phyloP scores from a whole-genome alignment of 2,888 invertebrate genomes.

The Amphipoea lucens region DNA sequence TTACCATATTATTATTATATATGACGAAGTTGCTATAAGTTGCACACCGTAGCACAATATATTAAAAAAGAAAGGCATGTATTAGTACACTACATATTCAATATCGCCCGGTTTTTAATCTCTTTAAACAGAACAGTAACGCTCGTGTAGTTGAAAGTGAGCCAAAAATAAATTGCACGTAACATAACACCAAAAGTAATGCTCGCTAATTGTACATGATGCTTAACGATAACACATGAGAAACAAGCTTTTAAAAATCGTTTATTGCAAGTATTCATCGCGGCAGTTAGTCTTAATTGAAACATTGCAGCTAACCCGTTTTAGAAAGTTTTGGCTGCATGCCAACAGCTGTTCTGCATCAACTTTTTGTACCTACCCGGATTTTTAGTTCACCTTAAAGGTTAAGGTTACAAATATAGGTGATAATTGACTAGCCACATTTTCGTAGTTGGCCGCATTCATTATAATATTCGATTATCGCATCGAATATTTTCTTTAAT shows the following conservation, averaged over 20 bases:
- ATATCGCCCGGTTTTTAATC: background rate
- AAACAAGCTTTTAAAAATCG: constrained; percentile 65
- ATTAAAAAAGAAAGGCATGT: constrained; percentile 5
- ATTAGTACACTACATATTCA: background rate
- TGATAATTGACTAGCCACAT: constrained; percentile 36
- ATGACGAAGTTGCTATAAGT: background rate
- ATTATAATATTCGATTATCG: background rate
- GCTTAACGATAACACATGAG: constrained; percentile 56
- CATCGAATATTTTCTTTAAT: background rate
- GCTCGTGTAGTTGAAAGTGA: constrained; percentile 29
- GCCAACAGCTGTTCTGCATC: constrained; percentile 83
- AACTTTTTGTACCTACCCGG: constrained; percentile 72
- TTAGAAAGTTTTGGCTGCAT: constrained; percentile 84
- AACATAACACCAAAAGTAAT: constrained; percentile 58
- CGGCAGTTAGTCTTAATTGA: constrained; percentile 76
- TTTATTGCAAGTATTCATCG: constrained; percentile 65
- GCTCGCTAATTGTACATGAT: constrained; percentile 54
- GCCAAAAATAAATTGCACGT: constrained; percentile 51
- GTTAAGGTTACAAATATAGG: constrained; percentile 80
- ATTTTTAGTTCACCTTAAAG: constrained; percentile 79
- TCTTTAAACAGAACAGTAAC: constrained; percentile 29
- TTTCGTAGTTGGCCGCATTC: constrained; percentile 4
- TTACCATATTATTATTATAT: constrained; percentile 10
- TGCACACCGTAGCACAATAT: background rate
- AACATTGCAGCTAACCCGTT: constrained; percentile 82